These are phyloP conservation scores for Colaptes auratus DNA, from an alignment of 2,113 vertebrate genomes.

Conservation along the genomic window DNA sequence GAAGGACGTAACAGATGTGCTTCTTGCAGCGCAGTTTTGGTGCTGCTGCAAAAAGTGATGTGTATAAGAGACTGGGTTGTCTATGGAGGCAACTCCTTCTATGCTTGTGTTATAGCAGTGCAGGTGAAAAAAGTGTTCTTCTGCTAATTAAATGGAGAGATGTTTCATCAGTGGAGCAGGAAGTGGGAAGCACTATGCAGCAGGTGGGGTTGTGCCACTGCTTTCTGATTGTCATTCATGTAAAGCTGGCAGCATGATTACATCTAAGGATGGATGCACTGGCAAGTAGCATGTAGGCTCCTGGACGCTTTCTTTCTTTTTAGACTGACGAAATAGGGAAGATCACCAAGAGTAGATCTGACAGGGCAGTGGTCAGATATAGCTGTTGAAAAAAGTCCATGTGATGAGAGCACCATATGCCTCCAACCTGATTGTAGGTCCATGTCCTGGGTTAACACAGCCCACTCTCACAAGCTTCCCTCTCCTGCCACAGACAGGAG, in stretches of 20 bases:
- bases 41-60: not conserved
- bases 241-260: conserved; percentile 2
- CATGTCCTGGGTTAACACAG: no score
- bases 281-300: conserved; percentile 60
- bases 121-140: not conserved
- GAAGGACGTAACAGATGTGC: not conserved
- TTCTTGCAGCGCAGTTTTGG: not conserved
- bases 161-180: not conserved
- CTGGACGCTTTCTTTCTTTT: conserved; percentile 56
- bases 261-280: conserved; percentile 25
- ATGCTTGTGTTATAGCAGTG: not conserved
- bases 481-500: no score
- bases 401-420: not conserved
- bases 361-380: not conserved
- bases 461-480: no score
- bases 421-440: not conserved
- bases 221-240: not conserved
- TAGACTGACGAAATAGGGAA: not conserved
- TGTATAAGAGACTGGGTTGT: not conserved
- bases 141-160: not conserved
- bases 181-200: not conserved
- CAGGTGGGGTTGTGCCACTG: not conserved
- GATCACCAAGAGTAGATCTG: not conserved
- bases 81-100: not conserved
- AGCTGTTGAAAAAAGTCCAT: not conserved